A percentile compares a stretch with the other conserved stretches of the same genome.
These are phyloP conservation scores for Mesitornis unicolor DNA, from an alignment of 2,113 vertebrate genomes.

Conservation along the genomic window DNA sequence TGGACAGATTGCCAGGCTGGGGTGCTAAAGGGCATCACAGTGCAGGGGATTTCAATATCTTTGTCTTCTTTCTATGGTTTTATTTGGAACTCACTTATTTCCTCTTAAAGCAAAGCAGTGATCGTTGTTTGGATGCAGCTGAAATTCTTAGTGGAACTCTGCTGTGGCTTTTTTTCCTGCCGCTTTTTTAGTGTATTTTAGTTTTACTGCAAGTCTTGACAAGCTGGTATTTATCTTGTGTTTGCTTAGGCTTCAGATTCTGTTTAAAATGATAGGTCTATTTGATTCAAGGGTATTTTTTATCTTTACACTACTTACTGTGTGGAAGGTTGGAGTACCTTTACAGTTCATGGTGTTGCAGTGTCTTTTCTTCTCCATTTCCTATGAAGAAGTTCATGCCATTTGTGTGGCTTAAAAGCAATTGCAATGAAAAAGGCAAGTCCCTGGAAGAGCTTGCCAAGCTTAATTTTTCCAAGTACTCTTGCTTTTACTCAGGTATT, in stretches of 20 bases:
- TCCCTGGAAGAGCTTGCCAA: background rate
- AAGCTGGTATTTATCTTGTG: background rate
- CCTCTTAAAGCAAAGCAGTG: constrained; percentile 7
- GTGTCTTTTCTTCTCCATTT: background rate
- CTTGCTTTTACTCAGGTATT: background rate
- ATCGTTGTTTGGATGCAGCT: background rate
- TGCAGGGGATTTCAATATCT: background rate
- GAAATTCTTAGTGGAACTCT: constrained; percentile 20
- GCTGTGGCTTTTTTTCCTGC: background rate
- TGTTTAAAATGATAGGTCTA: background rate
- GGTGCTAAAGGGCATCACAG: background rate
- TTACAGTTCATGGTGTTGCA: background rate
- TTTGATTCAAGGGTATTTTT: background rate
- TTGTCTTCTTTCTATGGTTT: constrained; percentile 13
- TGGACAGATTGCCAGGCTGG: constrained; percentile 9
- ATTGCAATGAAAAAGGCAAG: background rate
- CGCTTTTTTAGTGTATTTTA: background rate
- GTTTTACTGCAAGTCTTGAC: background rate
- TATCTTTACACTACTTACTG: background rate
- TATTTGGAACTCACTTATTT: constrained; percentile 22
- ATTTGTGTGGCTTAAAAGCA: background rate
- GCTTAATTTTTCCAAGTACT: background rate
- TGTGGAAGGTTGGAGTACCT: background rate
- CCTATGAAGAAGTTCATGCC: background rate
- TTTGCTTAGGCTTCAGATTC: background rate